Evolutionary conservation across 2,797 vertebrate species (phyloP), one percentile per base, ranked within the genome.

Genomic region (Menidia menidia): DNA sequence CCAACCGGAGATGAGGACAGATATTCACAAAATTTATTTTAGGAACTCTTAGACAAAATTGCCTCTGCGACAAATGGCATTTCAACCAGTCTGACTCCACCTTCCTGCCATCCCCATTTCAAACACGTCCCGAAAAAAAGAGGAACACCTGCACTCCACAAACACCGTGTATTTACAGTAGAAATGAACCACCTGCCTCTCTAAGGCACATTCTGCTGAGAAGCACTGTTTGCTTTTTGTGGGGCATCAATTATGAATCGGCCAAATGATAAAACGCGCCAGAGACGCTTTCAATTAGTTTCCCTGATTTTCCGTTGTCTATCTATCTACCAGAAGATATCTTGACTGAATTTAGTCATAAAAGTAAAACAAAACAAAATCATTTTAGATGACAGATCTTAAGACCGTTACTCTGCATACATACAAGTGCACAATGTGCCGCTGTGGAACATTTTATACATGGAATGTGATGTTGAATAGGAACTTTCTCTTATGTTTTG

Each of bases 41-140:
- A 92, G 91, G 84, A 83, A 78, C 83, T 81, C 75, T 66, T 75
- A 81, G 87, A 92, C 92, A 93, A 92, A 85, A 91, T 88, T 91
- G 77, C 81, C 77, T 80, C 53, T 61, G 75, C 79, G 75, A 68
- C 90, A 83, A 91, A 77, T 89, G 88, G 81, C 73, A 58, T 90
- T 87, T 87, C 80, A 77, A 71, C 84, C 75, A 71, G 74, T 71
- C 65, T 64, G 76, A 77, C 84, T 88, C 82, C 87, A 81, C 78
- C 82, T 77, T 52, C 50, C 73, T 77, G 69, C 69, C 53, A 73
- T 84, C 82, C 66, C 64, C 79, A 68, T 39, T 72, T 80, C 71
- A 80, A 57, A 80, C 64, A 39, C 62, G 83, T 41, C 64, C 67
- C 65, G 78, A 83, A 81, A 80, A 80, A 68, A 71, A 57, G 75